A percentile compares a stretch with the other conserved stretches of the same genome.
phyloP scores from a whole-genome alignment of 2,888 invertebrate species.

The Pseudolycoriella hygida region DNA sequence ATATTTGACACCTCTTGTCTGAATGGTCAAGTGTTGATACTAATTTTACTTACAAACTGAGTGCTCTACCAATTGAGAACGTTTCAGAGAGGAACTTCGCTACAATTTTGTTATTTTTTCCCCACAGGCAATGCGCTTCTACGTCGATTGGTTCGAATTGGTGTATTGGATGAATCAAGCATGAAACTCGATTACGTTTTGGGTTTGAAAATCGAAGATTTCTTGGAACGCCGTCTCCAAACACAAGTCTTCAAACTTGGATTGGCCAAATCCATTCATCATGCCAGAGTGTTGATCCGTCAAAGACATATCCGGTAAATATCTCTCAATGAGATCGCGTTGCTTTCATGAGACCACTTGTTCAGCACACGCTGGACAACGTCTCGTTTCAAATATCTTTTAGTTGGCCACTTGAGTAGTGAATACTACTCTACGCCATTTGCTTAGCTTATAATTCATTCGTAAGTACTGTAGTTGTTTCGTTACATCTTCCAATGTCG shows the following conservation, averaged over 20 bases:
- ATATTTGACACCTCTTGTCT: slow-evolving; percentile 30
- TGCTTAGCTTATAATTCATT: no score
- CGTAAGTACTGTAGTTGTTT: no score
- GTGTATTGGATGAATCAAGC: slow-evolving; percentile 89
- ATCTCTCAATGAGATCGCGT: no score
- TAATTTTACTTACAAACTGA: slow-evolving; percentile 10
- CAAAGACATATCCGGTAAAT: slow-evolving; percentile 96
- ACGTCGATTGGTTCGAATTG: slow-evolving; percentile 93
- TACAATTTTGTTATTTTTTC: neutral
- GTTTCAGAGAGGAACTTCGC: neutral
- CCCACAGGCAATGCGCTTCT: slow-evolving; percentile 85
- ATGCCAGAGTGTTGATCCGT: slow-evolving; percentile 94
- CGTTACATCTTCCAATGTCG: no score
- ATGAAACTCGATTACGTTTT: slow-evolving; percentile 99
- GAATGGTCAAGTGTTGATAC: slow-evolving; percentile 15
- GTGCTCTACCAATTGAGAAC: slow-evolving; percentile 7
- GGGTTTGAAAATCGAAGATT: slow-evolving; percentile 97
- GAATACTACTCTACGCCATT: no score
- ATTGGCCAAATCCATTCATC: slow-evolving; percentile 97
- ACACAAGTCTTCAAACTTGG: slow-evolving; percentile 99
- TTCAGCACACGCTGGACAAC: neutral
- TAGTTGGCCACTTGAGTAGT: slow-evolving; percentile 6
- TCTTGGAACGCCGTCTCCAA: slow-evolving; percentile 97
- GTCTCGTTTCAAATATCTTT: no score
- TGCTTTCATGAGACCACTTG: neutral